Evolutionary conservation across 2,113 vertebrate species (phyloP).

Genomic region (Coreoperca whiteheadi): DNA sequence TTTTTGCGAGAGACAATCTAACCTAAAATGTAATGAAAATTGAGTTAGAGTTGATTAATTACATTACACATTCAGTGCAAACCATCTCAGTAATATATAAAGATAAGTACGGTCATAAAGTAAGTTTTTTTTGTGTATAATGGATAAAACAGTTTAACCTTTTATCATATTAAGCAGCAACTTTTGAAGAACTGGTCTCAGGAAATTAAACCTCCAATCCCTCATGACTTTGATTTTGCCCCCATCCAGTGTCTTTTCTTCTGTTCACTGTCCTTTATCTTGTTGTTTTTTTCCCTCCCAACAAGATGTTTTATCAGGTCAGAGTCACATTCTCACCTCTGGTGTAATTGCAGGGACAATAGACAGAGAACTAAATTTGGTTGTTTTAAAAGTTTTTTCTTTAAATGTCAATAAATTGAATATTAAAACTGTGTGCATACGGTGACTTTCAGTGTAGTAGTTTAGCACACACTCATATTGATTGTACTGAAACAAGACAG

Average conservation of each 20-base stretch:
- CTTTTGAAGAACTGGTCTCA: conserved; percentile 63
- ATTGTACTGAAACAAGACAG: background rate
- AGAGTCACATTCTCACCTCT: conserved; percentile 29
- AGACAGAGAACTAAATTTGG: conserved; percentile 13
- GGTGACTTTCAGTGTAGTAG: conserved; percentile 20
- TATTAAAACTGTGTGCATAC: conserved; percentile 17
- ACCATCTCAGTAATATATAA: background rate
- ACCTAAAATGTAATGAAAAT: conserved; percentile 5
- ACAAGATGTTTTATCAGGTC: conserved; percentile 12
- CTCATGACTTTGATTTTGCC: conserved; percentile 22
- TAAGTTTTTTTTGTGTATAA: conserved; percentile 12
- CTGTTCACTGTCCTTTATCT: background rate
- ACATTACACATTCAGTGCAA: background rate
- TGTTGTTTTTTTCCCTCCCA: conserved; percentile 1
- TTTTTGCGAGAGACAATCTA: background rate
- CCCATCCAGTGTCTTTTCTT: background rate
- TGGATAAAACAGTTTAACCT: conserved; percentile 18
- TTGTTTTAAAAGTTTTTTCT: conserved; percentile 31
- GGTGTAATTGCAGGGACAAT: conserved; percentile 50
- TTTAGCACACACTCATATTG: background rate
- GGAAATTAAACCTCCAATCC: conserved; percentile 55
- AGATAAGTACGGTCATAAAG: background rate
- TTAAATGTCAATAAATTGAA: conserved; percentile 34
- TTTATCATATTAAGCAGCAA: conserved; percentile 37
- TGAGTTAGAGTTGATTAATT: background rate